Evolutionary conservation across 2,888 invertebrate genomes (phyloP).

Genomic region (Eilema caniola): DNA sequence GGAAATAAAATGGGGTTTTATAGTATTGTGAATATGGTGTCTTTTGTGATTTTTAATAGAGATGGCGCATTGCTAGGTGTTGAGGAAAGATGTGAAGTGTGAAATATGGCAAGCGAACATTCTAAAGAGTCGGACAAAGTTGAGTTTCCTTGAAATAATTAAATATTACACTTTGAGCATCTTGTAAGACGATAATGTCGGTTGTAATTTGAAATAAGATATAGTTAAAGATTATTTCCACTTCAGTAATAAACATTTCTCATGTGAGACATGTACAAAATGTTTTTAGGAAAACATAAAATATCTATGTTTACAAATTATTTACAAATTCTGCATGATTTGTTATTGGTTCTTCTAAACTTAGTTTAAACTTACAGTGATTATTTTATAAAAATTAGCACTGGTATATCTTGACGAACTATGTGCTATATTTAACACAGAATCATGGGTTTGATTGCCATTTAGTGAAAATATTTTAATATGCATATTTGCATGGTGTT

Average conservation of each 20-base stretch:
- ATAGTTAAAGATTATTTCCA: slow-evolving; percentile 5
- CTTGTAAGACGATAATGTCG: slow-evolving; percentile 6
- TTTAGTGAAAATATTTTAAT: no score
- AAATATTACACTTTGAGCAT: neutral
- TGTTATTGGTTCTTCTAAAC: neutral
- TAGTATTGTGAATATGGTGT: slow-evolving; percentile 41
- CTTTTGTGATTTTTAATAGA: slow-evolving; percentile 38
- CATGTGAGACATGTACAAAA: neutral
- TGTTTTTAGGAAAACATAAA: neutral
- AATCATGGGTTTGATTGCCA: no score
- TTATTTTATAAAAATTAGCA: no score
- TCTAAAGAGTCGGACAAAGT: slow-evolving; percentile 3
- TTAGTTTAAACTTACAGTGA: neutral
- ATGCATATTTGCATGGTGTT: no score
- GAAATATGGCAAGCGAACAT: slow-evolving; percentile 32
- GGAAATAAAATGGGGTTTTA: slow-evolving; percentile 28
- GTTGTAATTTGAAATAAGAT: slow-evolving; percentile 6
- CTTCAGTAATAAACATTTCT: neutral
- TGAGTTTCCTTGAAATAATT: slow-evolving; percentile 11
- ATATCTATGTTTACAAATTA: neutral
- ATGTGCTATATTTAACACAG: no score
- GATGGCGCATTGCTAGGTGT: slow-evolving; percentile 23
- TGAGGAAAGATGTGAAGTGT: slow-evolving; percentile 30
- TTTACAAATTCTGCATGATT: neutral
- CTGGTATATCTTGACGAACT: no score